Evolutionary conservation across 2,888 invertebrate genomes (phyloP).

Genomic region (Erebia palarica): DNA sequence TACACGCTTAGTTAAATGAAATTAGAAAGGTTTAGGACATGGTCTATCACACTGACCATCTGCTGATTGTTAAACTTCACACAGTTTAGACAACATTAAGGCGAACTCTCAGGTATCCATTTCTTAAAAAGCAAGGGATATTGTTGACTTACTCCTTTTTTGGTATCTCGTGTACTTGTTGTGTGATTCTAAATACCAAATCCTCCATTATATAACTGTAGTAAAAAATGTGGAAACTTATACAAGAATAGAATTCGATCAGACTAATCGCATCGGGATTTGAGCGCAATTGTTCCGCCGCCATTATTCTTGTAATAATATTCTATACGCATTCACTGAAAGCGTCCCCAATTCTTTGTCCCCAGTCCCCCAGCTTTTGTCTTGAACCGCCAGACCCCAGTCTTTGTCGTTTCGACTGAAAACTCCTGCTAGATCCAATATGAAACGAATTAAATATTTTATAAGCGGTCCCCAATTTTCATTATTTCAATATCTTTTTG

Average conservation of each 20-base stretch:
- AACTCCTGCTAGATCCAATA: conserved; percentile 42
- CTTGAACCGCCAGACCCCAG: conserved; percentile 36
- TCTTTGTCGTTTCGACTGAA: conserved; percentile 50
- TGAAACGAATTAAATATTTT: conserved; percentile 29
- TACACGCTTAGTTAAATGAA: too few species aligned
- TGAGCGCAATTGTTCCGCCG: conserved; percentile 27
- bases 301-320: conserved; percentile 34
- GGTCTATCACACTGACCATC: too few species aligned
- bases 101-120: too few species aligned
- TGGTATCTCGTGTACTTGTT: too few species aligned
- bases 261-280: conserved; percentile 24
- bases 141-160: too few species aligned
- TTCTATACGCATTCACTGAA: conserved; percentile 44
- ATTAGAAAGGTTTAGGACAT: too few species aligned
- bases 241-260: conserved; percentile 19
- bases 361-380: conserved; percentile 42
- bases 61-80: too few species aligned
- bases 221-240: not conserved
- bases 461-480: conserved; percentile 25
- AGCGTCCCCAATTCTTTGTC: conserved; percentile 48
- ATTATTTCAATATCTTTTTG: conserved; percentile 27
- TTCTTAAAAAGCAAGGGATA: too few species aligned
- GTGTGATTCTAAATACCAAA: not conserved
- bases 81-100: too few species aligned
- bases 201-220: not conserved